Percentiles rank a stretch among this genome's conserved stretches.
Evolutionary conservation across 2,888 invertebrate genomes (phyloP).

Genomic region (Sussaba pulchella): DNA sequence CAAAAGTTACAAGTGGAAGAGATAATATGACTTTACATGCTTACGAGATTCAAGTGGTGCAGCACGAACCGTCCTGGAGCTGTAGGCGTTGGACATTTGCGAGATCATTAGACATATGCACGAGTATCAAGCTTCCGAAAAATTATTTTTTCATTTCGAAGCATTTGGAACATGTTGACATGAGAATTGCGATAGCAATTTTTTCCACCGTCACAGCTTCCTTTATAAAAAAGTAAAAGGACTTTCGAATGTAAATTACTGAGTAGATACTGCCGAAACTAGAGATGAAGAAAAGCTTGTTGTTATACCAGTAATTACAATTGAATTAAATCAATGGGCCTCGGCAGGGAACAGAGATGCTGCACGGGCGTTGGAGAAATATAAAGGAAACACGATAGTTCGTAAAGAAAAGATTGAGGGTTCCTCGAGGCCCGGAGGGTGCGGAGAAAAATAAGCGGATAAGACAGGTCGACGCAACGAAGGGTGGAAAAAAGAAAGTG

Average conservation of each 20-base stretch:
- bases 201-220: neutral
- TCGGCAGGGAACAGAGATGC: conserved; percentile 32
- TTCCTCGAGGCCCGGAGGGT: conserved; percentile 50
- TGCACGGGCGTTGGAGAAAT: conserved; percentile 30
- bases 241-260: neutral
- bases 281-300: conserved; percentile 51
- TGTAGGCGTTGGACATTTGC: no score
- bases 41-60: no score
- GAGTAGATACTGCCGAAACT: neutral
- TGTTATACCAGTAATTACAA: conserved; percentile 73
- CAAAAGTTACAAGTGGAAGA: no score
- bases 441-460: conserved; percentile 35
- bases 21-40: no score
- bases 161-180: no score
- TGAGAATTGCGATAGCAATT: no score
- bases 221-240: neutral
- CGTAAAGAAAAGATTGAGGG: conserved; percentile 36
- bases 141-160: no score
- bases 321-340: conserved; percentile 70
- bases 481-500: conserved; percentile 35
- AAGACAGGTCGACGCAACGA: conserved; percentile 32
- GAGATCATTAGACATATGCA: no score
- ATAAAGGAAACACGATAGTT: conserved; percentile 33
- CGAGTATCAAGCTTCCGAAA: no score
- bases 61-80: no score